Conservation (phyloP, 2,888 invertebrate genomes). For the Euclidia mi region DNA sequence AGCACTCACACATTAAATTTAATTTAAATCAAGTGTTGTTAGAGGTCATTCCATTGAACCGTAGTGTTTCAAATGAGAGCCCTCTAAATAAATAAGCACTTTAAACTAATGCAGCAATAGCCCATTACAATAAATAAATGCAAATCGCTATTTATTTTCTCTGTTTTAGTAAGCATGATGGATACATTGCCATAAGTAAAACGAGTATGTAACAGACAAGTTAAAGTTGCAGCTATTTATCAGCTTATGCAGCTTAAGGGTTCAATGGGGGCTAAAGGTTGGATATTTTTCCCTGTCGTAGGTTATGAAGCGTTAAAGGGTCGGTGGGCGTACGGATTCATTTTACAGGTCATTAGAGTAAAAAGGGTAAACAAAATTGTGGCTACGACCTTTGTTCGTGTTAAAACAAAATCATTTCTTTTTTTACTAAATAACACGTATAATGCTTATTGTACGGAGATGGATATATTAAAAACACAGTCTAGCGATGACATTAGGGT, state of each 20-base stretch:
- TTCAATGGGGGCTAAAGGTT: conserved; percentile 57
- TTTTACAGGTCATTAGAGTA: conserved; percentile 85
- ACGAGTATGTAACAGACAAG: conserved; percentile 7
- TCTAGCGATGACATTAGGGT: conserved; percentile 12
- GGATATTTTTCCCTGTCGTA: conserved; percentile 68
- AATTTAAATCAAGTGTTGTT: too few relatives aligned
- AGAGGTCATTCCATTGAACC: too few relatives aligned
- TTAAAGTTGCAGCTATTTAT: conserved; percentile 41
- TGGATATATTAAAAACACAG: conserved; percentile 21
- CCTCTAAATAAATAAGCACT: too few relatives aligned
- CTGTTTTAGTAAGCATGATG: too few relatives aligned
- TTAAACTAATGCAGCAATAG: too few relatives aligned
- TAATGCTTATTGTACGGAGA: conserved; percentile 26
- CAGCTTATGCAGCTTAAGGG: conserved; percentile 40
- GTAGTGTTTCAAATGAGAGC: too few relatives aligned
- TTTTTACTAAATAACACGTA: conserved; percentile 46
- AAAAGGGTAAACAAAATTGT: conserved; percentile 79
- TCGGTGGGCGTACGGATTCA: conserved; percentile 67
- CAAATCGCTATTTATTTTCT: too few relatives aligned
- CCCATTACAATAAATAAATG: too few relatives aligned
- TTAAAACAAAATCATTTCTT: conserved; percentile 54
- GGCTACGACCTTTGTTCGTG: conserved; percentile 57
- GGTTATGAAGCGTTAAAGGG: conserved; percentile 73
- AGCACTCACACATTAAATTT: too few relatives aligned
- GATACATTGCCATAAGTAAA: background rate